These are phyloP conservation scores for Penaeus vannamei DNA, from an alignment of 1,140 invertebrate genomes.

Conservation along the genomic window DNA sequence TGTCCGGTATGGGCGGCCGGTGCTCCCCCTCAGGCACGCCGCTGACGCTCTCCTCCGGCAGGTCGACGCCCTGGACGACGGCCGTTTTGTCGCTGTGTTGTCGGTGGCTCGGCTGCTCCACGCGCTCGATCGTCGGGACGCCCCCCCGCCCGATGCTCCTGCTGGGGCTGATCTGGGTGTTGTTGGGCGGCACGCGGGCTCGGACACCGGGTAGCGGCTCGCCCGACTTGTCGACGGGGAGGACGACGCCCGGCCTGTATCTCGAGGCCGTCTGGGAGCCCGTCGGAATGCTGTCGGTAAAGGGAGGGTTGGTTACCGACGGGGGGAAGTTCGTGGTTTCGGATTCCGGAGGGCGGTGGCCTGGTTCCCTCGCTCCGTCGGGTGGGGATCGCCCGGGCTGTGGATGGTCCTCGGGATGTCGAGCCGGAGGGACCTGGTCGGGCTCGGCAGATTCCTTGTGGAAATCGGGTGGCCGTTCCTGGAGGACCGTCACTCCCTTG, in stretches of 20 bases:
- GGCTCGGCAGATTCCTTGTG: neutral
- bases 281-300: neutral
- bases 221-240: neutral
- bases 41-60: constrained; percentile 5
- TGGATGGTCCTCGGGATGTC: neutral
- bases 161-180: constrained; percentile 57
- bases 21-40: neutral
- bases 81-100: neutral
- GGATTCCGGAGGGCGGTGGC: too few relatives aligned
- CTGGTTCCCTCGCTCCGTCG: too few relatives aligned
- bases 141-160: constrained; percentile 44
- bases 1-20: neutral
- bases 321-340: too few relatives aligned
- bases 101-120: neutral
- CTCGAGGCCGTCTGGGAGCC: neutral
- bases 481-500: constrained; percentile 43
- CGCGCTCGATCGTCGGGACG: constrained; percentile 45
- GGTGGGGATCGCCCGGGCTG: neutral
- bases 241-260: neutral
- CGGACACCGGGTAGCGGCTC: neutral
- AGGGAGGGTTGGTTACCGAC: too few relatives aligned
- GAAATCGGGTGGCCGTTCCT: constrained; percentile 1
- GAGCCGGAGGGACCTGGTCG: neutral
- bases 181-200: constrained; percentile 8
- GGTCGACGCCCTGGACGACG: neutral